These are phyloP conservation scores for Venustaconcha ellipsiformis DNA, from an alignment of 1,140 invertebrate species.

Conservation along the genomic window DNA sequence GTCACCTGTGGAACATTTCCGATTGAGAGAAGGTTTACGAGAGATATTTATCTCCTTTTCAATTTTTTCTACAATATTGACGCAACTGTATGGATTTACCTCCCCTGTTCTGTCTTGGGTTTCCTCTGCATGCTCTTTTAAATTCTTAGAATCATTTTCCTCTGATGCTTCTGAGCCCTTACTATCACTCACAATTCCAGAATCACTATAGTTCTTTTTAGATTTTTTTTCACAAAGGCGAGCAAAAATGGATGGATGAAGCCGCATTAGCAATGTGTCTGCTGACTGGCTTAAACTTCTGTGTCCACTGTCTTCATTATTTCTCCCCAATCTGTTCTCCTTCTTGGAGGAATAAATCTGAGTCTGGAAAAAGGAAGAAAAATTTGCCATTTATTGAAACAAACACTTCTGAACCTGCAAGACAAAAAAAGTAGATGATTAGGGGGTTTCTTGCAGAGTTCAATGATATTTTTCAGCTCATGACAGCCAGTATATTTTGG, in stretches of 20 bases:
- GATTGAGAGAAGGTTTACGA: too few species aligned
- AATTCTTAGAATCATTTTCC: constrained; percentile 3
- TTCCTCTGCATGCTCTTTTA: constrained; percentile 1
- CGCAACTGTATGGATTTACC: constrained; percentile 31
- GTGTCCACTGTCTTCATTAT: constrained; percentile 28
- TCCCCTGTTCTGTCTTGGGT: background rate
- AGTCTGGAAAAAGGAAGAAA: too few species aligned
- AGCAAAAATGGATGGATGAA: constrained; percentile 20
- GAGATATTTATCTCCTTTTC: constrained; percentile 5
- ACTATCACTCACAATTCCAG: constrained; percentile 20
- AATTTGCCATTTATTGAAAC: too few species aligned
- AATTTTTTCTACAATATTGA: constrained; percentile 25
- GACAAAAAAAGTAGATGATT: too few species aligned
- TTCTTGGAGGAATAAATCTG: too few species aligned
- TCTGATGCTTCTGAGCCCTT: constrained; percentile 1
- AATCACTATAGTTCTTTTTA: constrained; percentile 26
- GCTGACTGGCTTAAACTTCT: constrained; percentile 25
- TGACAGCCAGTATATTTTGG: too few species aligned
- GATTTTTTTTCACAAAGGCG: constrained; percentile 10
- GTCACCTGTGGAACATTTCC: background rate
- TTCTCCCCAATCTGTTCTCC: background rate
- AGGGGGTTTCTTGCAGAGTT: too few species aligned
- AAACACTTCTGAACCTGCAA: too few species aligned
- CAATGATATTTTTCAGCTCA: too few species aligned
- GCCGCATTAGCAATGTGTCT: constrained; percentile 20